Evolutionary conservation across 2,888 invertebrate genomes (phyloP), one percentile per base, ranked within the genome.

Genomic region (Penaeus monodon): DNA sequence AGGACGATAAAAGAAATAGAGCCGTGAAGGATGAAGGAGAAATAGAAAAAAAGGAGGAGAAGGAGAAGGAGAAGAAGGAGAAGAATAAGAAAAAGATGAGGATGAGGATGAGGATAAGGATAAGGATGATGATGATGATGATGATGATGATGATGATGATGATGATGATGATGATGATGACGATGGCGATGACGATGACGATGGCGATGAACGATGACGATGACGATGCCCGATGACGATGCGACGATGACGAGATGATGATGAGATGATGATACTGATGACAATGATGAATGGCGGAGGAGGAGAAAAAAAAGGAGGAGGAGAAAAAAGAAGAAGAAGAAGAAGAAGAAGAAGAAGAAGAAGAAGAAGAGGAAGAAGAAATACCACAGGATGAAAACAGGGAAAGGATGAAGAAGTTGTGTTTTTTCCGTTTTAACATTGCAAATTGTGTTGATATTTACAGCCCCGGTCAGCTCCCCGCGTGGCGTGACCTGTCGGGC

Each of bases 321-420:
- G 63, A 78, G 14, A 22, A 57, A 27, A 29, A 57, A 27, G 27
- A 33, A 22, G 78, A 78, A 20, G 38, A 65, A 65, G 65, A 80
- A 44, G 22, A 38, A 38, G 38, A 65, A 14, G 29, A 78, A 12
- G 57, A 63, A 29, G 57, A 57, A 57, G 49, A 57, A 78, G 6
- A 4, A 79, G 64, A 79, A 29, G 38, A 44, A 44, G 44, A 44
- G 10, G 64, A 79, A 79, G 79, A 79, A 79, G 79, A 64, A 29
- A 79, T 79, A 63, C 57, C 64, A 22, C 63, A 63, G 63, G 79
- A 64, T 33, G 79, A 79, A 79, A 79, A 79, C 79, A 64, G 29
- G 64, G 63, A 65, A 80, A 63, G 38, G 65, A 44, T 29, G 64
- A 66, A 81, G 66, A 81, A 44, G 44, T 10, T 17, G 57, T 57